Base-by-base conservation (phyloP, 2,113 vertebrate genomes). In the Gymnogyps californianus region DNA sequence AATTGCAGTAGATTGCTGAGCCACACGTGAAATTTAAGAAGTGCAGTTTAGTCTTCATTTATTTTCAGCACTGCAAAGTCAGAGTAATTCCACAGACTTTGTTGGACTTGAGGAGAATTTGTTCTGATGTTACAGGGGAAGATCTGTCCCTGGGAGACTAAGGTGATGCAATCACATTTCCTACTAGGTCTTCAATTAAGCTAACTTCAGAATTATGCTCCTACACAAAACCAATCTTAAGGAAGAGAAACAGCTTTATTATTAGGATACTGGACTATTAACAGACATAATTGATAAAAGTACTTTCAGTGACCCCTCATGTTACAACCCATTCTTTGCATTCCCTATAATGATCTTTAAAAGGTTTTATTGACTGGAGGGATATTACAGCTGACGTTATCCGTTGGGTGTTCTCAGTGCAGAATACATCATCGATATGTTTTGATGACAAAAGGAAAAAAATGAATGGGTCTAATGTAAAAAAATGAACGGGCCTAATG, bases 61-160 rank as follows among this genome's bases (percentile, higher is more conserved):
- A 93, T 70, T 96, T 90, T 70, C 87, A 87, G 91, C 91, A 87
- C 89, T 97, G 96, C 97, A 96, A 95, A 97, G 91, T 91, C 96
- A 88, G 89, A 96, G 87, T 62, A 95, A 96, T 93, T 91, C 78
- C 83, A 85, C 81, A 89, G 93, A 74, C 78, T 92, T 92, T 10
- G 51, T 26, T 70, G 54, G 84, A 80, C 58, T 88, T 55, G 52
- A 76, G 66, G 46, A 94, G 58, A 54, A 81, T 94, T 87, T 78
- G 31, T 77, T 91, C 75, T 85, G 84, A 61, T 94, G 55, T 89
- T 89, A 82, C 54, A 80, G n/a, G 83, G 38, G 31, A 91, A 84
- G 58, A 94, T 77, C 74, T 51, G 36, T 29, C 83, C 69, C 91
- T 90, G 58, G n/a, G n/a, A 91, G 59, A 80, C 59, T 77, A 71